These are phyloP conservation scores for Vidua macroura DNA, from an alignment of 2,113 vertebrate genomes.

Conservation along the genomic window DNA sequence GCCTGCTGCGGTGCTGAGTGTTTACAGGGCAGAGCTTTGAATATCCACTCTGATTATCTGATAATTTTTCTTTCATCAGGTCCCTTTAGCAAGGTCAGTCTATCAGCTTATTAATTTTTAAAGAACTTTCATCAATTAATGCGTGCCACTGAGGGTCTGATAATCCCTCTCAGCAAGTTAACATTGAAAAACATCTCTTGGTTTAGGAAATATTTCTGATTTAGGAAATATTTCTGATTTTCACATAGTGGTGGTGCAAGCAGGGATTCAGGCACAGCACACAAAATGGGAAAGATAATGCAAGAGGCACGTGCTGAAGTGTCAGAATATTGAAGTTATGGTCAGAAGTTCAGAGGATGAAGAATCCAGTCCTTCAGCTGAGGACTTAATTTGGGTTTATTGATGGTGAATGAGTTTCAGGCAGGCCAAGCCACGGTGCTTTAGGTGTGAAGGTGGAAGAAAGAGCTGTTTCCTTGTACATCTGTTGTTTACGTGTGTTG, in stretches of 20 bases:
- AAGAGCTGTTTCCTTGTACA: background rate
- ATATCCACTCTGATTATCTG: background rate
- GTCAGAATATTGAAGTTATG: background rate
- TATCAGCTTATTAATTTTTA: background rate
- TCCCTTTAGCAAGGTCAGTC: background rate
- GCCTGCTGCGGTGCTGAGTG: background rate
- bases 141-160: background rate
- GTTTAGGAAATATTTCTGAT: background rate
- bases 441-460: background rate
- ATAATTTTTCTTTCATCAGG: background rate
- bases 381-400: background rate
- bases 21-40: background rate
- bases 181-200: background rate
- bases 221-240: background rate
- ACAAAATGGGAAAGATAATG: background rate
- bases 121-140: background rate
- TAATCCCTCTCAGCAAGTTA: background rate
- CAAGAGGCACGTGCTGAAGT: accelerated
- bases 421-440: background rate
- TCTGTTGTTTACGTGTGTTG: accelerated
- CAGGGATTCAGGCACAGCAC: background rate
- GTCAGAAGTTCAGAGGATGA: background rate
- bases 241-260: background rate
- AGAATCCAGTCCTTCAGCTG: background rate
- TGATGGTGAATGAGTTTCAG: background rate